Base-by-base conservation (phyloP, 2,113 vertebrate species). In the Mirounga angustirostris region DNA sequence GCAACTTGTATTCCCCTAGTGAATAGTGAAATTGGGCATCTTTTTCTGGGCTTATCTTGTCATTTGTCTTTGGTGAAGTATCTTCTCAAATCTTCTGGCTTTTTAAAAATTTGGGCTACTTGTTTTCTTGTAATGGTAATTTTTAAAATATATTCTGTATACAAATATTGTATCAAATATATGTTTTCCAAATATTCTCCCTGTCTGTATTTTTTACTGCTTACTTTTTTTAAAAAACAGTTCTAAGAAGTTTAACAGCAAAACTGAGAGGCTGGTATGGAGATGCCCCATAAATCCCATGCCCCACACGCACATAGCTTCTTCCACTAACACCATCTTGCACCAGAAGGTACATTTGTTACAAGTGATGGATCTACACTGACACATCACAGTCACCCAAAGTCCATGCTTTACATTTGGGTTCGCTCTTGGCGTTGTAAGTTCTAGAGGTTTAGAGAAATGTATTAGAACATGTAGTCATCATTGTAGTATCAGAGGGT, bases 1-100 rank as follows among this genome's bases (percentile, higher is more conserved):
- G 30, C 14, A n/a, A 92, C 90, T 71, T 86, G 54, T 79, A 65
- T 94, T 76, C 92, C 61, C 69, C 56, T 81, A 93, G 87, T 21
- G 61, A 83, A 14, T 43, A 61, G 90, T 33, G n/a, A 63, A 1
- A 3, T 46, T 7, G 1, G 58, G 33, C 14, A n/a, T 65, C 40
- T 50, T 89, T 52, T 46, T 4, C 28, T 33, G 15, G 33, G 26
- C 40, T 69, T 58, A 1, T 78, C 71, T 63, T 76, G 26, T 85
- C 22, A 52, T 28, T 52, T 90, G 67, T 67, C 36, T 73, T 83
- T 56, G 50, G 50, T 67, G 56, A 73, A 92, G 86, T 52, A 3
- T 33, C n/a, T 71, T 82, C 81, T 83, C 21, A 61, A 96, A 74
- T 36, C 13, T 76, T 74, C 89, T 93, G 7, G 9, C 4, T 12